phyloP scores from a whole-genome alignment of 1,140 invertebrate genomes.

The Drosophila dunni region DNA sequence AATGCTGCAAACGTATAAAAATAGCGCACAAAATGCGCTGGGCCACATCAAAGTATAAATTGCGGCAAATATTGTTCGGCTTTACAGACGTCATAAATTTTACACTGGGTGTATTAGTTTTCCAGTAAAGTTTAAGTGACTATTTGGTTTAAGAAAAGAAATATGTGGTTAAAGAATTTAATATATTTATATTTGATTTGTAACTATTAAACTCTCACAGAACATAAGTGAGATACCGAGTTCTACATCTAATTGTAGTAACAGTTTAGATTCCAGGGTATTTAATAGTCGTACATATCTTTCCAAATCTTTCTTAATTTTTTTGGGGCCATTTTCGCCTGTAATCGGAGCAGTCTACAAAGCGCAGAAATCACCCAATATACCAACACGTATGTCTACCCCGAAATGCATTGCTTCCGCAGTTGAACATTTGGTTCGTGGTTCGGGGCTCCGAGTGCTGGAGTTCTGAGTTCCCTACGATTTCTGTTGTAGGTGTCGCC shows the following conservation, averaged over 20 bases:
- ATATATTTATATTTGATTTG: no score
- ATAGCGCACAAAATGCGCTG: constrained; percentile 52
- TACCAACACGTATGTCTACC: not conserved
- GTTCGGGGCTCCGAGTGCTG: no score
- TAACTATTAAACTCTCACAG: no score
- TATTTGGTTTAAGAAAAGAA: not conserved
- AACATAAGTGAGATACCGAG: no score
- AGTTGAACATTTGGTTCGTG: constrained; percentile 25
- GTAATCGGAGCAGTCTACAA: constrained; percentile 58
- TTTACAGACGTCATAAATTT: not conserved
- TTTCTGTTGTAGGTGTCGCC: constrained; percentile 47
- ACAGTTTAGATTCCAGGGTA: no score
- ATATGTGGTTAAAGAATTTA: no score
- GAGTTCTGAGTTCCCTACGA: constrained; percentile 6
- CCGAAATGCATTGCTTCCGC: constrained; percentile 58
- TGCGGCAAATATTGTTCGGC: constrained; percentile 29
- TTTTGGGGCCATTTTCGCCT: constrained; percentile 10
- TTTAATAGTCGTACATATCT: no score
- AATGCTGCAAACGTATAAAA: constrained; percentile 56
- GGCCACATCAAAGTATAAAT: constrained; percentile 47
- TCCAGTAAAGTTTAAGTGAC: not conserved
- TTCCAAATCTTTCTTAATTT: not conserved
- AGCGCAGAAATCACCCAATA: constrained; percentile 25
- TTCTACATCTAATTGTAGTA: no score
- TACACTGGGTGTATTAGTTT: not conserved